Conservation (phyloP, 2,113 vertebrate genomes). For the Psittacus erithacus region DNA sequence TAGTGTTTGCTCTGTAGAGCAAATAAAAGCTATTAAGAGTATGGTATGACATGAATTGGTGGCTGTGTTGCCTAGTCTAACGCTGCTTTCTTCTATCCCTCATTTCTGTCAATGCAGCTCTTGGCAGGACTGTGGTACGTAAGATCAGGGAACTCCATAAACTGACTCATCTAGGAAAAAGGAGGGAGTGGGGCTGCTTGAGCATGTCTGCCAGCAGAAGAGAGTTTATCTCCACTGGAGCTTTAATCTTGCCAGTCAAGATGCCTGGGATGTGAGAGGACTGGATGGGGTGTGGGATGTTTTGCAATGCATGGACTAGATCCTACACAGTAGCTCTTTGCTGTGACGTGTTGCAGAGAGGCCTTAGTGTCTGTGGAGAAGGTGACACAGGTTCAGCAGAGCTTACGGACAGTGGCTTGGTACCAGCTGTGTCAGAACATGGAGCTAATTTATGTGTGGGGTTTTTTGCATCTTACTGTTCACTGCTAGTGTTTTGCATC, state of each 20-base stretch:
- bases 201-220: not conserved
- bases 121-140: not conserved
- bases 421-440: not conserved
- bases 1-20: not conserved
- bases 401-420: not conserved
- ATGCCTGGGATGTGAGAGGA: not conserved
- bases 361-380: not conserved
- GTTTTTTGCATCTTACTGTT: not conserved
- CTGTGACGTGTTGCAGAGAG: not conserved
- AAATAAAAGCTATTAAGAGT: not conserved
- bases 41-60: not conserved
- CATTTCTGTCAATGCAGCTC: not conserved
- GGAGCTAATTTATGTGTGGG: not conserved
- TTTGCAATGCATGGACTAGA: not conserved
- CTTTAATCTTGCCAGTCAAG: not conserved
- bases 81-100: not conserved
- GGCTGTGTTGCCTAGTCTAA: not conserved
- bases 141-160: not conserved
- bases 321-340: not conserved
- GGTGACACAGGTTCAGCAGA: not conserved
- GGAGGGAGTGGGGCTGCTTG: not conserved
- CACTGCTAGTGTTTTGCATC: not conserved
- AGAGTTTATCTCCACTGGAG: not conserved
- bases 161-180: not conserved
- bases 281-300: not conserved